phyloP scores from a whole-genome alignment of 2,888 invertebrate species.

The Catocala nupta region DNA sequence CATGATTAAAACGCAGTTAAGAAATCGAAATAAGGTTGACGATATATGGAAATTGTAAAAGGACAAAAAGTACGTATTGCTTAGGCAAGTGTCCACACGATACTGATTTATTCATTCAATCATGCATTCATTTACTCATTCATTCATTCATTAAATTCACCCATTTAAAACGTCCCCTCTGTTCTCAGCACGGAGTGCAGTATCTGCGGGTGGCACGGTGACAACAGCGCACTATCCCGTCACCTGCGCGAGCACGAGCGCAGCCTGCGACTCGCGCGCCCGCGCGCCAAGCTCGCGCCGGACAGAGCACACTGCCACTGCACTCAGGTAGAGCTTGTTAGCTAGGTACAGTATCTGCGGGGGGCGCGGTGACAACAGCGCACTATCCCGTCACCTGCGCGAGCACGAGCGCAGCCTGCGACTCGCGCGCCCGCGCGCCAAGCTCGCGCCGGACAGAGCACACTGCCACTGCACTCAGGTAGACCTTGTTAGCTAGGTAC shows the following conservation, averaged over 20 bases:
- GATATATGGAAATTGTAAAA: no score
- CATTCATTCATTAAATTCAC: no score
- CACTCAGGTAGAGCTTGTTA: conserved; percentile 7
- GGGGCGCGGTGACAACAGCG: conserved; percentile 23
- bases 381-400: conserved; percentile 40
- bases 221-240: background rate
- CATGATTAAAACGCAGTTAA: no score
- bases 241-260: conserved; percentile 54
- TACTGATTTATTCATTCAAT: no score
- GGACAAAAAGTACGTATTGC: no score
- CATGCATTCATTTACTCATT: no score
- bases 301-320: conserved; percentile 17
- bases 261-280: conserved; percentile 24
- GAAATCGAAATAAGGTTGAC: no score
- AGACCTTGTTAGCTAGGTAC: conserved; percentile 31
- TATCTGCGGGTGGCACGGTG: conserved; percentile 53
- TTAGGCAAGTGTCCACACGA: no score
- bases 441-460: conserved; percentile 5
- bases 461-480: conserved; percentile 17
- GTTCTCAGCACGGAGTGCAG: conserved; percentile 46
- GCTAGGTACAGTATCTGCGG: conserved; percentile 56
- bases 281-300: background rate
- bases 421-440: background rate
- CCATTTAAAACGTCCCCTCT: no score
- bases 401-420: conserved; percentile 47